Base-by-base conservation (phyloP, 2,113 vertebrate species). In the Bombycilla garrulus region DNA sequence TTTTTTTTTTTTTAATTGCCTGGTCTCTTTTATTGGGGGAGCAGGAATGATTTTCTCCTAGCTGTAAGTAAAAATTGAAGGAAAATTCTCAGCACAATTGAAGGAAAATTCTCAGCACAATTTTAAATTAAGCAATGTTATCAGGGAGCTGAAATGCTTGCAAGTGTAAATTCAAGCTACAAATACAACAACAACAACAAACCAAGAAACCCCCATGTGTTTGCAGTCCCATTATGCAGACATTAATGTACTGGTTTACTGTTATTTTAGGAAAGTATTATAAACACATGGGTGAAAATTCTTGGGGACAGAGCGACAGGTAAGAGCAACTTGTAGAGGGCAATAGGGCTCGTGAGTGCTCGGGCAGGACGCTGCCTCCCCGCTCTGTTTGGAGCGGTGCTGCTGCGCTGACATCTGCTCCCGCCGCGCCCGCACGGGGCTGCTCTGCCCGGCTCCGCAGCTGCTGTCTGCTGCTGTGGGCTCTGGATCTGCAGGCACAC, bases 291-390 rank as follows among this genome's bases (percentile, higher is more conserved):
- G 12, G 7, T 66, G 50, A 7, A 56, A 50, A 25, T 86, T 93
- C 71, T 35, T 20, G 24, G 20, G 24, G n/a, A 36, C 26, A 36
- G 51, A 66, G 15, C 22, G 54, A 19, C 13, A 8, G 7, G 33
- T 48, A 31, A 42, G 42, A 69, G 11, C 17, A 33, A 4, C 23
- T 26, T 10, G 21, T 6, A 6, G 10, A 44, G 62, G n/a, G 48
- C 28, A 25, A 1, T 0, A 15, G 17, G 26, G 38, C 53, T 12
- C 0, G 0, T 15, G 35, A 19, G 1, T 31, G 48, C 14, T 31
- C 10, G 9, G 42, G 38, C 42, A 20, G 56, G 44, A 9, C 45
- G 12, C 25, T 6, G 23, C 14, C 73, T 50, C 36, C 26, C 17
- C 0, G 44, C 31, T 6, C 21, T 48, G 57, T 19, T 15, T 0